A percentile compares a stretch with the other conserved stretches of the same genome.
Conservation (phyloP, 1,140 invertebrate species). For the Anadara kagoshimensis region DNA sequence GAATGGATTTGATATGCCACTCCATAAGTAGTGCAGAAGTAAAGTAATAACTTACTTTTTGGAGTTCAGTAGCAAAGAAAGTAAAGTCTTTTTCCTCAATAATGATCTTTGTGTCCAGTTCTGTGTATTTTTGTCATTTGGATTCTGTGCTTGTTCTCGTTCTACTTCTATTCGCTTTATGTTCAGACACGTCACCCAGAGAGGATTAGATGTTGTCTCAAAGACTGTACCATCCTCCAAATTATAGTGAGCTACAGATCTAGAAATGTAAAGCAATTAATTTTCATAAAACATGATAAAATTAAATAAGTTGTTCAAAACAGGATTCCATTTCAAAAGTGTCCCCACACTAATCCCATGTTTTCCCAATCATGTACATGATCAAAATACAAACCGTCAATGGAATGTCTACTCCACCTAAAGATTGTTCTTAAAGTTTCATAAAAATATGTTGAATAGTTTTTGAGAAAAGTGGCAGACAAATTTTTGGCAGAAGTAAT, state of each 20-base stretch:
- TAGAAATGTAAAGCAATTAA: constrained; percentile 5
- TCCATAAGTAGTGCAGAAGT: neutral
- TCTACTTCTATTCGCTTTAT: constrained; percentile 43
- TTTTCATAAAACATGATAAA: neutral
- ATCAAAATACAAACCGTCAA: no score
- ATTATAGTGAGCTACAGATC: constrained; percentile 53
- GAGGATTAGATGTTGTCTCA: constrained; percentile 52
- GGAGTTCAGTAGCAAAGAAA: constrained; percentile 33
- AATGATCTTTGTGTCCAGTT: constrained; percentile 29
- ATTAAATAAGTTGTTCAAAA: no score
- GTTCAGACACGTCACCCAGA: constrained; percentile 48
- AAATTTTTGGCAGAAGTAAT: no score
- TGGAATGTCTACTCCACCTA: no score
- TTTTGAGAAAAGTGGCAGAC: no score
- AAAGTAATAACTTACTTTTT: constrained; percentile 22
- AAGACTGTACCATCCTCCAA: constrained; percentile 48
- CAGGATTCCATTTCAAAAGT: no score
- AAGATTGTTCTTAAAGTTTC: no score
- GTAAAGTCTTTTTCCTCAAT: constrained; percentile 24
- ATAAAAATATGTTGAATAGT: no score
- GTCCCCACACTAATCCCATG: no score
- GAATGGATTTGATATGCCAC: no score
- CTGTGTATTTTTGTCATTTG: constrained; percentile 12
- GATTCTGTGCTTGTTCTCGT: constrained; percentile 27
- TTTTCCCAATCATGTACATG: no score